A percentile compares a stretch with the other conserved stretches of the same genome.
phyloP scores from a whole-genome alignment of 2,797 vertebrate species.

The Chaetodon trifasciatus region DNA sequence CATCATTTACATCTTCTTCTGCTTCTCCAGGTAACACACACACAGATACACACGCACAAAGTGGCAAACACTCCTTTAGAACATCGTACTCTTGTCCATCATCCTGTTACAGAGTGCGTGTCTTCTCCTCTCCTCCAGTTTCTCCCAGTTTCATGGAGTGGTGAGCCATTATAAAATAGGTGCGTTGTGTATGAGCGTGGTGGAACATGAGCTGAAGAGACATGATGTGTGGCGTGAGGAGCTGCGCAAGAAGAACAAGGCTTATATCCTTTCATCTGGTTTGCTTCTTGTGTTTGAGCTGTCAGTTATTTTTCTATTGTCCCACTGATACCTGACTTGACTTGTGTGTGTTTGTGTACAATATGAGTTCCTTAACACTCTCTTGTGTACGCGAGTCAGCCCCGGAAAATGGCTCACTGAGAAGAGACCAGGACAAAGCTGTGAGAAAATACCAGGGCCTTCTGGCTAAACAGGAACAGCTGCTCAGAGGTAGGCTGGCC shows the following conservation, averaged over 20 bases:
- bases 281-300: not conserved
- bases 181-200: conserved; percentile 95
- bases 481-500: conserved; percentile 90
- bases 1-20: conserved; percentile 88
- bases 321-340: not conserved
- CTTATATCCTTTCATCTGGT: conserved; percentile 92
- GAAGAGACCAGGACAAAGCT: conserved; percentile 96
- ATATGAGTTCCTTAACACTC: conserved; percentile 51
- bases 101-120: not conserved
- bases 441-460: conserved; percentile 95
- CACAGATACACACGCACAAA: conserved; percentile 1
- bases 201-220: conserved; percentile 97
- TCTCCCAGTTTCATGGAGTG: conserved; percentile 91
- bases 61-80: not conserved
- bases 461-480: conserved; percentile 95
- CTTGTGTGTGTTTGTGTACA: not conserved
- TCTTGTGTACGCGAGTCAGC: conserved; percentile 89
- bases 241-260: conserved; percentile 95
- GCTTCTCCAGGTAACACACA: conserved; percentile 77
- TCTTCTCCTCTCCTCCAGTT: conserved; percentile 73
- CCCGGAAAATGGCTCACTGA: conserved; percentile 92
- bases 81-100: not conserved
- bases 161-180: conserved; percentile 98
- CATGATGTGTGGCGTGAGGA: conserved; percentile 97
- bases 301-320: not conserved